phyloP scores from a whole-genome alignment of 1,140 invertebrate species.

The Atta cephalotes region DNA sequence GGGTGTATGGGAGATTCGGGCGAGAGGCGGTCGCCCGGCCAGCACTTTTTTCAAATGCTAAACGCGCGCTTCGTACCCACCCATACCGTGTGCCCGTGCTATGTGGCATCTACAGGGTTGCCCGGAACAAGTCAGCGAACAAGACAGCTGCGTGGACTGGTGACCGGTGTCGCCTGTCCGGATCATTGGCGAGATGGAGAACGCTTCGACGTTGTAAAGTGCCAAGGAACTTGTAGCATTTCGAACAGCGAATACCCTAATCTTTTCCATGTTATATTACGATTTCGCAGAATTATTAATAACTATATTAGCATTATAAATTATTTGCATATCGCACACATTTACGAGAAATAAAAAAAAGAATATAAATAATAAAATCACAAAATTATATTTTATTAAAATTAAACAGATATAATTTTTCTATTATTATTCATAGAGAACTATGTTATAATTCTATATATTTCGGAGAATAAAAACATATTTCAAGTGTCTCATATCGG shows the following conservation, averaged over 20 bases:
- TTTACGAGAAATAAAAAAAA: not conserved
- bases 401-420: not conserved
- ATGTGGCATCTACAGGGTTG: slow-evolving; percentile 73
- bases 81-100: slow-evolving; percentile 54
- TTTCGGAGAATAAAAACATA: slow-evolving; percentile 1
- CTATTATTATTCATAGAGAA: not conserved
- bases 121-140: slow-evolving; percentile 66
- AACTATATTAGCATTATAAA: not conserved
- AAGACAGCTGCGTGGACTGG: slow-evolving; percentile 55
- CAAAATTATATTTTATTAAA: not conserved
- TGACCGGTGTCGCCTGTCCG: slow-evolving; percentile 45
- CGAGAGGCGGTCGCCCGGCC: slow-evolving; percentile 56
- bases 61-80: slow-evolving; percentile 74
- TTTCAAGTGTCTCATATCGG: not conserved
- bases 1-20: slow-evolving; percentile 72
- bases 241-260: not conserved
- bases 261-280: not conserved
- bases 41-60: slow-evolving; percentile 80
- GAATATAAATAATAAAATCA: not conserved
- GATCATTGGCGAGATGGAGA: slow-evolving; percentile 28
- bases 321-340: not conserved
- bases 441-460: not conserved
- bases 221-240: slow-evolving; percentile 29
- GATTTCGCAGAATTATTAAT: not conserved
- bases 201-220: slow-evolving; percentile 20